Conservation (phyloP, 2,888 invertebrate species). For the Eupsilia transversa region DNA sequence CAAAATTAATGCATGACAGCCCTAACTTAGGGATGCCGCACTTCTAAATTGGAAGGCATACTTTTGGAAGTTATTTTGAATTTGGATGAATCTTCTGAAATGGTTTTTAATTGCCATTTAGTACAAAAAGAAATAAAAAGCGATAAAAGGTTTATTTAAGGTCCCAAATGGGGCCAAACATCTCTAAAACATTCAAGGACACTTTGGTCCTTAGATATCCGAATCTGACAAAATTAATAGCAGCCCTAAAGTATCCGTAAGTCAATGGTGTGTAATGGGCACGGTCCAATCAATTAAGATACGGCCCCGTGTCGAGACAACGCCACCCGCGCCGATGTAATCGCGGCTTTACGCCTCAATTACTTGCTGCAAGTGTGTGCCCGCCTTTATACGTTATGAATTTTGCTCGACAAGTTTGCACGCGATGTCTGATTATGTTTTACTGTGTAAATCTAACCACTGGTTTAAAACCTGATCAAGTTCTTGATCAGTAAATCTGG, state of each 20-base stretch:
- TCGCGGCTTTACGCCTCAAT: constrained; percentile 73
- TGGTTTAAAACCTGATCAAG: constrained; percentile 40
- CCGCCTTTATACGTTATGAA: constrained; percentile 58
- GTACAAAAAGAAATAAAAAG: constrained; percentile 8
- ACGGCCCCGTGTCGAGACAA: constrained; percentile 67
- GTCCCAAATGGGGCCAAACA: constrained; percentile 7
- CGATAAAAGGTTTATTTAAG: not conserved
- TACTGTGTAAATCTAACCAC: constrained; percentile 21
- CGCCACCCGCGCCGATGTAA: constrained; percentile 72
- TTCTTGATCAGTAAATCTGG: constrained; percentile 35
- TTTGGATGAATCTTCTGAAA: not conserved
- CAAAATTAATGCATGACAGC: constrained; percentile 57
- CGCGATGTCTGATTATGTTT: constrained; percentile 41
- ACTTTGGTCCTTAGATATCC: constrained; percentile 34
- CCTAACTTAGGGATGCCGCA: constrained; percentile 47
- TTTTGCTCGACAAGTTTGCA: constrained; percentile 51
- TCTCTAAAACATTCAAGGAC: constrained; percentile 29
- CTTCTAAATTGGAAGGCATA: not conserved
- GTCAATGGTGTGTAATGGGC: constrained; percentile 78
- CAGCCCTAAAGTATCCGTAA: constrained; percentile 74
- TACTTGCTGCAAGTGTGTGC: constrained; percentile 67
- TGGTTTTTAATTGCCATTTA: constrained; percentile 20
- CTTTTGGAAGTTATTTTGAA: constrained; percentile 8
- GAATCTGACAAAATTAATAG: constrained; percentile 52
- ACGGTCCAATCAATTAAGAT: constrained; percentile 78